These are phyloP conservation scores for Meliscaeva auricollis DNA, from an alignment of 2,888 invertebrate genomes.

Conservation along the genomic window DNA sequence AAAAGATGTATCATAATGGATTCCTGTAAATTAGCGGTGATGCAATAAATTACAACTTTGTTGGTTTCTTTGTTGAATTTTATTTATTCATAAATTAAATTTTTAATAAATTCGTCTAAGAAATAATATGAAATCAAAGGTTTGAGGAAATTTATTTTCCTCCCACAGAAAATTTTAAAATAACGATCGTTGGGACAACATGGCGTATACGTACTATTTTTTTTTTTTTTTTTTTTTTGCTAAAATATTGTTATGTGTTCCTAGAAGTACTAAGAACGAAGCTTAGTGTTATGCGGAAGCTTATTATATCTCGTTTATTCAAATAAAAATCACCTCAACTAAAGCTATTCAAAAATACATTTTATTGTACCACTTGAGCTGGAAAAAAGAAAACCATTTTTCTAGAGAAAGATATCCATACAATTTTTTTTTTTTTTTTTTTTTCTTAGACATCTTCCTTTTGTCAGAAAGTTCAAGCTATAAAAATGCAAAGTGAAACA, in stretches of 20 bases:
- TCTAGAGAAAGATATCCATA: background rate
- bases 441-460: background rate
- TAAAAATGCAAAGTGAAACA: slow-evolving; percentile 16
- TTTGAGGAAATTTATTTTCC: too few relatives aligned
- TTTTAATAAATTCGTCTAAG: too few relatives aligned
- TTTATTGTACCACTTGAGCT: slow-evolving; percentile 11
- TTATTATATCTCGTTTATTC: background rate
- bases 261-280: background rate
- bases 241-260: background rate
- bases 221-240: too few relatives aligned
- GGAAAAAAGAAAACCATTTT: slow-evolving; percentile 6
- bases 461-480: background rate
- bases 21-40: too few relatives aligned
- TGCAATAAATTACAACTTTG: too few relatives aligned
- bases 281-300: background rate
- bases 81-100: too few relatives aligned
- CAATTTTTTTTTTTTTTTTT: background rate
- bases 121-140: too few relatives aligned
- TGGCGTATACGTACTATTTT: slow-evolving; percentile 18
- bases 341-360: slow-evolving; percentile 1
- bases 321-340: background rate
- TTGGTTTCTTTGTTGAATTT: background rate
- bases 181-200: background rate
- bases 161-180: background rate
- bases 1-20: too few relatives aligned